Base-by-base conservation (phyloP, 1,140 invertebrate species). In the Melitaea cinxia region DNA sequence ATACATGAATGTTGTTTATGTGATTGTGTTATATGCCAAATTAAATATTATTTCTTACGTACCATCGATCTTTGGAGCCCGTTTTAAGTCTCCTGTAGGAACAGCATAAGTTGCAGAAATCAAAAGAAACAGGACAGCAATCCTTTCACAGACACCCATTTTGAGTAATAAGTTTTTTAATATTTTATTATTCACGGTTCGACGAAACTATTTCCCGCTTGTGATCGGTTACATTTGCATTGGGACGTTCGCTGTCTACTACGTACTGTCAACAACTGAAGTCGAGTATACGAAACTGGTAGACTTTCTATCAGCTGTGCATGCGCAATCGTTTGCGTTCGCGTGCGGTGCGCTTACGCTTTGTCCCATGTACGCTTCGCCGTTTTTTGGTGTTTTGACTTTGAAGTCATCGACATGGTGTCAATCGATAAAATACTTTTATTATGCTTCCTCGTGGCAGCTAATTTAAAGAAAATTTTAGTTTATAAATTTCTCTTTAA, bases 181-280 rank as follows among this genome's bases (percentile, higher is more conserved):
- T 4, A 70, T 61, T 59, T 52, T 58, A 59, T 63, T 61, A 64
- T 64, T 76, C 67, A 75, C 68, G 65, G 60, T 24, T 47, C 33
- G 82, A 88, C 83, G 84, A 84, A 88, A 89, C 87, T 88, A 83
- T 85, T 84, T 80, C 73, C 85, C 83, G 82, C 82, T 76, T 82
- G 68, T 53, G 69, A 59, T 73, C 75, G 80, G 78, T 86, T 82
- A 87, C 79, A 87, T 89, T 89, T 89, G 84, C 85, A 83, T 77
- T 83, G 66, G 30, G 10, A 56, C 70, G 55, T 55, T 37, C 54
- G 60, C 52, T 59, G 33, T 53, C 59, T 60, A 21, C 75, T 65
- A 78, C 79, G 68, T 66, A 56, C 66, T 79, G 78, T 78, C 67
- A 73, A 70, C 78, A 80, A 88, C 88, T 88, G 76, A 67, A 63